Evolutionary conservation across 1,140 invertebrate genomes (phyloP).

Genomic region (Dendroctonus ponderosae): DNA sequence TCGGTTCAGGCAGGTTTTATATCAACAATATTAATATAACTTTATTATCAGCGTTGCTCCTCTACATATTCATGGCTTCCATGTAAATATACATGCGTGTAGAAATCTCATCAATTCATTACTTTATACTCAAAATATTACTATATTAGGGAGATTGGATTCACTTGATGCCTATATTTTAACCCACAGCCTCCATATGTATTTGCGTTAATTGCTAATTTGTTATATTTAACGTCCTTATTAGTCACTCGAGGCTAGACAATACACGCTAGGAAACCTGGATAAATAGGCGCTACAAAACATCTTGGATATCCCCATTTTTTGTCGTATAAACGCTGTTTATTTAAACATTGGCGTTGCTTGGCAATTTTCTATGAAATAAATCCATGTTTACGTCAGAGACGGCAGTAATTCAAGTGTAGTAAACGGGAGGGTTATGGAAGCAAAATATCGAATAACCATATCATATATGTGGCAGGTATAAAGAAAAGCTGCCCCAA

Average conservation of each 20-base stretch:
- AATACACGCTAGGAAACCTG: neutral
- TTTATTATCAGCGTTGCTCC: slow-evolving; percentile 25
- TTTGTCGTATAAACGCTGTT: too few relatives aligned
- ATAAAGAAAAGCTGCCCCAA: slow-evolving; percentile 35
- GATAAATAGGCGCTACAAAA: too few relatives aligned
- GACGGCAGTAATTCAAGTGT: slow-evolving; percentile 33
- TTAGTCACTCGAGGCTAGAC: too few relatives aligned
- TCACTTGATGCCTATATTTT: neutral
- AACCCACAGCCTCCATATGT: too few relatives aligned
- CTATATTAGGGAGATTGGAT: neutral
- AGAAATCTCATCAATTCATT: slow-evolving; percentile 10
- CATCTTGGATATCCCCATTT: too few relatives aligned
- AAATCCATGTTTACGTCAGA: slow-evolving; percentile 7
- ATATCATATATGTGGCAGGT: slow-evolving; percentile 37
- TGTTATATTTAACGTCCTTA: too few relatives aligned
- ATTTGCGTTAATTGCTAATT: too few relatives aligned
- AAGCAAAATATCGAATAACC: slow-evolving; percentile 39
- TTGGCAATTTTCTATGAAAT: slow-evolving; percentile 1
- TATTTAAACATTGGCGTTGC: too few relatives aligned
- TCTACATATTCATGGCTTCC: slow-evolving; percentile 31
- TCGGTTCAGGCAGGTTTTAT: slow-evolving; percentile 16
- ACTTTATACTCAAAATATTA: slow-evolving; percentile 11
- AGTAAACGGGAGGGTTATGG: slow-evolving; percentile 32
- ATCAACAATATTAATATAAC: slow-evolving; percentile 33
- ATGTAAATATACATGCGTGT: slow-evolving; percentile 26